Evolutionary conservation across 2,797 vertebrate species (phyloP), one percentile per base, ranked within the genome.

Genomic region (Arrhamphus sclerolepis): DNA sequence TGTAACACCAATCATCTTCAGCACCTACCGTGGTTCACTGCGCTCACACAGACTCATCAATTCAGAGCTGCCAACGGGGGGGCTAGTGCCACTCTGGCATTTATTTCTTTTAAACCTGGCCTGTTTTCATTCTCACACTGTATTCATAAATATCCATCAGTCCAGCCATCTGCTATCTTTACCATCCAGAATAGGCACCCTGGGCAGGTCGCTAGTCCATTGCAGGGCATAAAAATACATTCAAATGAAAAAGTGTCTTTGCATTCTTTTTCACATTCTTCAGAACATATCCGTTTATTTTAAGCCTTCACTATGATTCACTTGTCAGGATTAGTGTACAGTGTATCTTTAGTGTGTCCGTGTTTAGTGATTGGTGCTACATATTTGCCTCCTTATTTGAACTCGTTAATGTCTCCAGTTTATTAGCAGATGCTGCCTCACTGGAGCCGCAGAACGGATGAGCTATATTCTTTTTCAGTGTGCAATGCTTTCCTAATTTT

Each of bases 1-100:
- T 70, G 34, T 13, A 66, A 56, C 71, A 70, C 67, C 80, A 77
- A 84, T 80, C 66, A 75, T 70, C 74, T 78, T 84, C 78, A 83
- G 82, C 80, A 79, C 78, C 72, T 75, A 50, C 46, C 48, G 62
- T 67, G 60, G 47, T 58, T 18, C 57, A 22, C 53, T 46, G 38
- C 28, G 14, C 26, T 38, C 34, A 38, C 21, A 16, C 43, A 28
- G 56, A 22, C 26, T 26, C 42, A 40, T 43, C 19, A 40, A 17
- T 38, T 16, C 13, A 38, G 34, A 48, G 2, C 38, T 38, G 21
- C 53, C 38, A 41, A 4, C 17, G 18, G 52, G 22, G 21, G 29
- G 29, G 47, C 28, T 64, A 17, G 1, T 61, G 26, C 47, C 19
- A 42, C 50, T 47, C 11, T 29, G 5, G 21, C 34, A 38, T 38